Percentiles rank a stretch among this genome's conserved stretches.
phyloP scores from a whole-genome alignment of 2,888 invertebrate genomes.

The Limenitis arthemis region DNA sequence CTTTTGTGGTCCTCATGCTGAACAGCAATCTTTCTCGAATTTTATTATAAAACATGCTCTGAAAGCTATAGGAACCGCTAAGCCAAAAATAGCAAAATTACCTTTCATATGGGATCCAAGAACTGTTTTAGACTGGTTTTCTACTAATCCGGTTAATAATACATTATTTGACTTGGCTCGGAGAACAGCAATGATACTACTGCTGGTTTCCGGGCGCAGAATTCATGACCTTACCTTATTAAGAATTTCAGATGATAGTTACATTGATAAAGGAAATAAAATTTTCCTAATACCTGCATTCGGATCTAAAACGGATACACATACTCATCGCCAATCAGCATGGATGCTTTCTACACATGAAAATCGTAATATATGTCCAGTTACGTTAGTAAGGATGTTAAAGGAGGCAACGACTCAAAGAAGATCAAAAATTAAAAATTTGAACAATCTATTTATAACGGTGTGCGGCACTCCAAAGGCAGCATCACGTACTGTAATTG shows the following conservation, averaged over 20 bases:
- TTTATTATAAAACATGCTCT: conserved; percentile 10
- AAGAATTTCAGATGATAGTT: background rate
- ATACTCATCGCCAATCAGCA: too few species aligned
- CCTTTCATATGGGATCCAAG: conserved; percentile 7
- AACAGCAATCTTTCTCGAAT: background rate
- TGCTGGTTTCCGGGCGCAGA: conserved; percentile 10
- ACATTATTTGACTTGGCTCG: conserved; percentile 7
- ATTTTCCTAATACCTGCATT: conserved; percentile 2
- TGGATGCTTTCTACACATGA: too few species aligned
- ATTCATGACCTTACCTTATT: conserved; percentile 15
- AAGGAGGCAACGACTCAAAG: background rate
- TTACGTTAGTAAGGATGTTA: background rate
- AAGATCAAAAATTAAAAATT: background rate
- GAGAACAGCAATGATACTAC: conserved; percentile 7
- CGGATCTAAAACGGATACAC: conserved; percentile 9
- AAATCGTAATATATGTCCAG: too few species aligned
- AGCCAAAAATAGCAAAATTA: conserved; percentile 1
- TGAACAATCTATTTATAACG: conserved; percentile 3
- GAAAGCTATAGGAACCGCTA: conserved; percentile 5
- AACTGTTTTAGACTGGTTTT: conserved; percentile 6
- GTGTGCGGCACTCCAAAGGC: background rate
- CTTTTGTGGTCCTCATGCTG: conserved; percentile 7
- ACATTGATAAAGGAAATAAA: background rate
- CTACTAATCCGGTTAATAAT: background rate
- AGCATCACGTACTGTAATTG: conserved; percentile 4